Evolutionary conservation across 2,797 vertebrate genomes (phyloP), one percentile per base, ranked within the genome.

Genomic region (Melopsittacus undulatus): DNA sequence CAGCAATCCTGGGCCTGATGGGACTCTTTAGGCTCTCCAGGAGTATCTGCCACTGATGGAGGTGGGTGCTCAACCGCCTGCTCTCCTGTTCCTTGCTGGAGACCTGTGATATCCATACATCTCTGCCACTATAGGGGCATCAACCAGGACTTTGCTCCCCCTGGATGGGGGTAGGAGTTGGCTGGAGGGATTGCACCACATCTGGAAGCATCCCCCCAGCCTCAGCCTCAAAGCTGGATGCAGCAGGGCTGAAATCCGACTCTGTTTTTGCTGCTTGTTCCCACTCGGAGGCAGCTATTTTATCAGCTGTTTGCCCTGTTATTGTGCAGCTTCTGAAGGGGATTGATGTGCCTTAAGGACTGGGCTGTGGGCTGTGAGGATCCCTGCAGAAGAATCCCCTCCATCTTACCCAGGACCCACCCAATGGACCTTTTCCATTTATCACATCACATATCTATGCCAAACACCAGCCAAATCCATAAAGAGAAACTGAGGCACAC

Each of bases 261-360:
- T 46, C 84, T 84, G 27, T 24, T 93, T 90, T 75, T 42, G 79
- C 69, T n/a, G 48, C 79, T 46, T 13, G 43, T n/a, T 80, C 90
- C 69, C 84, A 9, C 69, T 83, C 79, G 0, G 6, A 34, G 64
- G 34, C 77, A 43, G 49, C 17, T 84, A 74, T 90, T 95, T 91
- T 68, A 91, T 80, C 95, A 91, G 95, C 87, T 95, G 92, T 26
- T 54, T 83, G 34, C 74, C 38, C 38, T 6, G 54, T 45, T 67
- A 24, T 62, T 62, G 82, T 4, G 66, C 62, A 52, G 88, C 73
- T 94, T 68, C 80, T 12, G 40, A 7, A 56, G 30, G 51, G n/a
- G 22, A 30, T 12, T 32, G 56, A 23, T 43, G 63, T 19, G 49
- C 59, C 7, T 0, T 1, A 17, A 32, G 69, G 57, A 26, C 2